Conservation (phyloP, 2,113 vertebrate species). For the Chloroceryle aenea region DNA sequence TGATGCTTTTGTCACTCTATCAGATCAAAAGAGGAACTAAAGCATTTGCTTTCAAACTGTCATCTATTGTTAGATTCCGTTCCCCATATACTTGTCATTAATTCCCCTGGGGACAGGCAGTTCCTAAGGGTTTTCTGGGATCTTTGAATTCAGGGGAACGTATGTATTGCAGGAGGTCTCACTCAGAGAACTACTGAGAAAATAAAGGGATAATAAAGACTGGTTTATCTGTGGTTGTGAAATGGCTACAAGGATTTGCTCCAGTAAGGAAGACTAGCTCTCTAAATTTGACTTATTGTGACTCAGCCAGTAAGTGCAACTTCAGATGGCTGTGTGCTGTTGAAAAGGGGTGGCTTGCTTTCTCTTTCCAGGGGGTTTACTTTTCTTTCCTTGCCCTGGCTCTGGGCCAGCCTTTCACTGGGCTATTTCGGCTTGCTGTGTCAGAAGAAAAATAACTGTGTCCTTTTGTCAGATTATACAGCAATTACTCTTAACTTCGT, state of each 20-base stretch:
- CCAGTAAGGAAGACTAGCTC: neutral
- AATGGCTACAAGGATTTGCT: neutral
- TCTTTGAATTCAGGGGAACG: neutral
- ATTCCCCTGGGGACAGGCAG: neutral
- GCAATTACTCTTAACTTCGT: neutral
- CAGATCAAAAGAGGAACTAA: neutral
- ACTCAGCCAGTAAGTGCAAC: neutral
- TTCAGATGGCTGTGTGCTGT: rapidly evolving
- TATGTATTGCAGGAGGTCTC: neutral
- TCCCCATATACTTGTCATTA: neutral
- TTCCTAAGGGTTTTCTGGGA: neutral
- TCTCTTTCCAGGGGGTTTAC: neutral
- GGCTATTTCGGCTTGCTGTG: neutral
- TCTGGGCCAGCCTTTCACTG: neutral
- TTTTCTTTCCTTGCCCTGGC: neutral
- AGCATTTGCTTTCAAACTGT: neutral
- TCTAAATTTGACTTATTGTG: neutral
- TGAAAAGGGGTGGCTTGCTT: neutral
- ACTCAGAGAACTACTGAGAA: neutral
- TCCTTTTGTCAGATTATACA: neutral
- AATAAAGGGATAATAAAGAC: neutral
- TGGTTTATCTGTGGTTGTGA: neutral
- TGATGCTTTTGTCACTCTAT: rapidly evolving
- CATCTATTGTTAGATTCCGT: neutral
- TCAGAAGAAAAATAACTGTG: neutral